A percentile compares a stretch with the other conserved stretches of the same genome.
Conservation (phyloP, 2,888 invertebrate species). For the Lamellibrachia satsuma region DNA sequence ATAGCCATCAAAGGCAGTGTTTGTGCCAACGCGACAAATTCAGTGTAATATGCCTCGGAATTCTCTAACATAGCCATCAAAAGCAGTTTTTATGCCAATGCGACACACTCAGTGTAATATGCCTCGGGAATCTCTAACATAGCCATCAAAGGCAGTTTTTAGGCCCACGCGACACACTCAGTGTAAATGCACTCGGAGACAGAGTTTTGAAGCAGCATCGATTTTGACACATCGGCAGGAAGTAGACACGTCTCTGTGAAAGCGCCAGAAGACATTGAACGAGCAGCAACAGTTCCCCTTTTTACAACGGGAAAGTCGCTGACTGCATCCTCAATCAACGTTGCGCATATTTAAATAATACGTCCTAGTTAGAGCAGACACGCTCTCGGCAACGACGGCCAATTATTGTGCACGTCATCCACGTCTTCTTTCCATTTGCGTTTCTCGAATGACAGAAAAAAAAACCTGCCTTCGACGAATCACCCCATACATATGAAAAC, state of each 20-base stretch:
- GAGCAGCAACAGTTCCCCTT: not conserved
- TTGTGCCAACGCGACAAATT: not conserved
- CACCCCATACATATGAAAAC: not conserved
- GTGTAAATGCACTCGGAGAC: not conserved
- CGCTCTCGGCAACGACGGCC: not conserved
- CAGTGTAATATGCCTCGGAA: not conserved
- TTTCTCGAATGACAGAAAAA: not conserved
- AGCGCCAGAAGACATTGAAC: not conserved
- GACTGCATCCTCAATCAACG: not conserved
- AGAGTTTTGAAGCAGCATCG: not conserved
- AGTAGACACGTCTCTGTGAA: not conserved
- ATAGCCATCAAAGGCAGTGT: not conserved
- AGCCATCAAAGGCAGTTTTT: not conserved
- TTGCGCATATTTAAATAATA: not conserved
- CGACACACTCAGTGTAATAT: not conserved
- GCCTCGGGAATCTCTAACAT: not conserved
- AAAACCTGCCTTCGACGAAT: not conserved
- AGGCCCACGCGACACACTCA: not conserved
- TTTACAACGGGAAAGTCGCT: not conserved
- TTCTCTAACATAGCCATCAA: not conserved
- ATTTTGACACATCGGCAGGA: not conserved
- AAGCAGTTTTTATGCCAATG: not conserved
- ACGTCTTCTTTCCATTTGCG: not conserved
- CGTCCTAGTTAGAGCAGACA: not conserved
- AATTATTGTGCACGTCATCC: not conserved